phyloP scores from a whole-genome alignment of 92 coral and sea anemone species.

The Ricordea florida region DNA sequence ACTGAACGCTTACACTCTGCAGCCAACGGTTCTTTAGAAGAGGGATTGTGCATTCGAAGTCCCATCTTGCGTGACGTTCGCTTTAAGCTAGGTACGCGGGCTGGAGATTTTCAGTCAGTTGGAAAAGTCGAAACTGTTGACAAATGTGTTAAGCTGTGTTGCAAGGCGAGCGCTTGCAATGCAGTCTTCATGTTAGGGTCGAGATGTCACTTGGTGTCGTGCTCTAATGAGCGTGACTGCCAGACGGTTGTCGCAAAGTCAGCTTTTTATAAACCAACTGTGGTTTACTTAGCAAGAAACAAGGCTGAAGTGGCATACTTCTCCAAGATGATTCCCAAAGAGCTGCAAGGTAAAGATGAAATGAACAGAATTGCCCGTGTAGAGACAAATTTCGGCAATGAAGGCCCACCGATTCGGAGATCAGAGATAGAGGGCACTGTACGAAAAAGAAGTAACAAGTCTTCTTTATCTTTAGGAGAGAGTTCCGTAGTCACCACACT shows the following conservation, averaged over 20 bases:
- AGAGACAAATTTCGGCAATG: not conserved
- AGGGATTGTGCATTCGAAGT: constrained; percentile 60
- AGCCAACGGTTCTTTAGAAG: not conserved
- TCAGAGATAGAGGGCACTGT: not conserved
- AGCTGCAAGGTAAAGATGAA: not conserved
- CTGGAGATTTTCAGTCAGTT: constrained; percentile 76
- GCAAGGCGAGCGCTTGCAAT: constrained; percentile 68
- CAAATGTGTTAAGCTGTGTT: constrained; percentile 80
- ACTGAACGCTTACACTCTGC: not conserved
- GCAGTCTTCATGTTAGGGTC: constrained; percentile 84
- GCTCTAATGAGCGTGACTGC: constrained; percentile 67
- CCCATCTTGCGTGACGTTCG: constrained; percentile 64
- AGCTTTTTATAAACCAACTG: constrained; percentile 64
- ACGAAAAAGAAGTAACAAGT: not conserved
- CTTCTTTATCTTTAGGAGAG: not conserved
- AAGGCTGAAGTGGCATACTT: constrained; percentile 47
- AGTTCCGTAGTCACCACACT: not conserved
- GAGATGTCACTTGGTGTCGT: constrained; percentile 77
- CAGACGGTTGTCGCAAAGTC: constrained; percentile 73
- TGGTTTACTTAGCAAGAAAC: constrained; percentile 67
- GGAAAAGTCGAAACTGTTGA: constrained; percentile 67
- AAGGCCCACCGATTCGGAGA: constrained; percentile 4
- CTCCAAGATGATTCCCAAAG: constrained; percentile 62
- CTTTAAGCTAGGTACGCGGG: constrained; percentile 78
- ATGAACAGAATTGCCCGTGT: not conserved